These are phyloP conservation scores for Melanerpes formicivorus DNA, from an alignment of 2,113 vertebrate genomes.

Conservation along the genomic window DNA sequence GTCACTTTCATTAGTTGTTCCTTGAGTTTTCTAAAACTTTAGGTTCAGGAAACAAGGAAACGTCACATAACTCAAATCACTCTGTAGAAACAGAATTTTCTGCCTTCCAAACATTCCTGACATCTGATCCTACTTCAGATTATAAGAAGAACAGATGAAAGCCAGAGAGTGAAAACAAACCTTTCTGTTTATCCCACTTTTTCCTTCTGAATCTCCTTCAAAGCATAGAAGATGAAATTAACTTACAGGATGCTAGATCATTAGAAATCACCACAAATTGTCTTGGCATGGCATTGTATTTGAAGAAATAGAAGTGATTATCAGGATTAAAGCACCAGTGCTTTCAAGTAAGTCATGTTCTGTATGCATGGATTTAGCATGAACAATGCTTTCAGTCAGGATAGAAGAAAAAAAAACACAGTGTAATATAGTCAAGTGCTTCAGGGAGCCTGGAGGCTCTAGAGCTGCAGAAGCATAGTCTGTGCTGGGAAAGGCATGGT, in stretches of 20 bases:
- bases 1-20: neutral
- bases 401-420: neutral
- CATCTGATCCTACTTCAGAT: neutral
- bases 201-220: slow-evolving; percentile 1
- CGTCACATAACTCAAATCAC: neutral
- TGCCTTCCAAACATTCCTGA: neutral
- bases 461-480: neutral
- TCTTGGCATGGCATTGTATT: neutral
- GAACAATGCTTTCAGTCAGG: neutral
- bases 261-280: slow-evolving; percentile 5
- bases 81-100: neutral
- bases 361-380: neutral
- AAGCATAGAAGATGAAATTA: slow-evolving; percentile 17
- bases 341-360: neutral
- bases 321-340: slow-evolving; percentile 6
- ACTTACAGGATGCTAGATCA: neutral
- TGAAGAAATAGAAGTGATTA: slow-evolving; percentile 19
- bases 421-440: neutral
- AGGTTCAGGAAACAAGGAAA: neutral
- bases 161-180: neutral
- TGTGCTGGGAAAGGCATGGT: neutral
- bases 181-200: neutral
- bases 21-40: neutral
- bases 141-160: slow-evolving; percentile 23
- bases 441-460: neutral